Evolutionary conservation across 2,888 invertebrate species (phyloP).

Genomic region (Cheilosia vulpina): DNA sequence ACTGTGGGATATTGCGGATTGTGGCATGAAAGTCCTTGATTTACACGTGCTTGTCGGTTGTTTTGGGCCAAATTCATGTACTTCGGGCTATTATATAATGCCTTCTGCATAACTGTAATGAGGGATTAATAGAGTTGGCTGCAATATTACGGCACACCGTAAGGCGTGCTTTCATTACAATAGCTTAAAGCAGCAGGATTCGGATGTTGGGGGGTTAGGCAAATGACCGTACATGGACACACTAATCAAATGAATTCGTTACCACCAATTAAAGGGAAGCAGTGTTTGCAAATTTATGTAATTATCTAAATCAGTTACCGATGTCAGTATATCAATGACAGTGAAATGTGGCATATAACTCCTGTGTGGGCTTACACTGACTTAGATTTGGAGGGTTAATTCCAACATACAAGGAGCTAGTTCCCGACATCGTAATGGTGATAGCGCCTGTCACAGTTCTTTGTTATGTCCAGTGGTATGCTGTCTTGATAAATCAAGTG

Average conservation of each 20-base stretch:
- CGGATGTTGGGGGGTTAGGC: neutral
- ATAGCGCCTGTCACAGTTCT: no score
- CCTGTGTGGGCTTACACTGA: neutral
- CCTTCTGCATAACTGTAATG: slow-evolving; percentile 43
- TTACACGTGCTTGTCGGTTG: slow-evolving; percentile 32
- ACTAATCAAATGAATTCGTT: slow-evolving; percentile 42
- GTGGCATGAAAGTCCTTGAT: slow-evolving; percentile 23
- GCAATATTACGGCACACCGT: slow-evolving; percentile 21
- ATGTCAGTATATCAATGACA: neutral
- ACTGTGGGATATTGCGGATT: neutral
- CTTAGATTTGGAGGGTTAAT: neutral
- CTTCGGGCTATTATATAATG: neutral
- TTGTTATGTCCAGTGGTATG: no score
- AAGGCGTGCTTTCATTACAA: slow-evolving; percentile 17
- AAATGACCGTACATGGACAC: slow-evolving; percentile 23
- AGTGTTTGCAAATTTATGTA: slow-evolving; percentile 51
- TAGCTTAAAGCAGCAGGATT: neutral
- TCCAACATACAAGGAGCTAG: neutral
- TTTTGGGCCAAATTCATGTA: neutral
- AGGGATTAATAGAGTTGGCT: slow-evolving; percentile 49
- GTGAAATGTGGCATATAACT: slow-evolving; percentile 6
- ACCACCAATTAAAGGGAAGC: neutral
- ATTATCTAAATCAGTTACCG: slow-evolving; percentile 52
- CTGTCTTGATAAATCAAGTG: no score
- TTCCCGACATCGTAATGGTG: no score